Evolutionary conservation across 2,113 vertebrate species (phyloP).

Genomic region (Nesoenas mayeri): DNA sequence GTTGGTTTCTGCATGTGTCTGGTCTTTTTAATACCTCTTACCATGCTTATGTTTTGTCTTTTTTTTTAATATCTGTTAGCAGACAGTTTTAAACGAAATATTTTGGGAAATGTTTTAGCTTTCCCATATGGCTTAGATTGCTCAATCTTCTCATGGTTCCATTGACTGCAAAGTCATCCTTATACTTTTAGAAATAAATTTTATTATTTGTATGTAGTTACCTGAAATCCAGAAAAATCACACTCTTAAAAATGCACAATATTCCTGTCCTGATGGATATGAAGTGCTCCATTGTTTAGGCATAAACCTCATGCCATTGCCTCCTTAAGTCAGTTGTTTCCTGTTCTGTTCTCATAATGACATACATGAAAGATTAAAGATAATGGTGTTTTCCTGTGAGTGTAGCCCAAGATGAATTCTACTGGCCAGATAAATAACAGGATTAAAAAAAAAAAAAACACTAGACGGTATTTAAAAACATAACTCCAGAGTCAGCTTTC

Average conservation of each 20-base stretch:
- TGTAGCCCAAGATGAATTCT: background rate
- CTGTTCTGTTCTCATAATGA: background rate
- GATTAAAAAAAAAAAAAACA: background rate
- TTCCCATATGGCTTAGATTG: background rate
- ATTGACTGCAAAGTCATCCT: background rate
- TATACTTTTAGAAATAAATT: background rate
- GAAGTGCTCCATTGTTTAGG: background rate
- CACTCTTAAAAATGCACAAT: background rate
- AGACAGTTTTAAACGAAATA: slow-evolving; percentile 22
- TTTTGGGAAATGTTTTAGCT: background rate
- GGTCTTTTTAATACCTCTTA: background rate
- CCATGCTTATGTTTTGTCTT: background rate
- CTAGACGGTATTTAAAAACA: background rate
- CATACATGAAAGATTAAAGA: slow-evolving; percentile 48
- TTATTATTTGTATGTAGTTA: background rate
- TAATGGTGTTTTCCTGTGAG: slow-evolving; percentile 15
- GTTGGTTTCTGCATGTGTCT: background rate
- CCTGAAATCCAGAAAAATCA: background rate
- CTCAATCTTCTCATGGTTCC: background rate
- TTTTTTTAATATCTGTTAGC: background rate
- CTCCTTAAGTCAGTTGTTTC: slow-evolving; percentile 1
- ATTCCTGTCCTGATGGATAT: background rate
- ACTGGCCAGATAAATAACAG: slow-evolving; percentile 31
- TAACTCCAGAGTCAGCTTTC: background rate
- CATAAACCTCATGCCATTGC: background rate